Percentiles rank a stretch among this genome's conserved stretches.
Evolutionary conservation across 2,888 invertebrate species (phyloP).

Genomic region (Papilio protenor): DNA sequence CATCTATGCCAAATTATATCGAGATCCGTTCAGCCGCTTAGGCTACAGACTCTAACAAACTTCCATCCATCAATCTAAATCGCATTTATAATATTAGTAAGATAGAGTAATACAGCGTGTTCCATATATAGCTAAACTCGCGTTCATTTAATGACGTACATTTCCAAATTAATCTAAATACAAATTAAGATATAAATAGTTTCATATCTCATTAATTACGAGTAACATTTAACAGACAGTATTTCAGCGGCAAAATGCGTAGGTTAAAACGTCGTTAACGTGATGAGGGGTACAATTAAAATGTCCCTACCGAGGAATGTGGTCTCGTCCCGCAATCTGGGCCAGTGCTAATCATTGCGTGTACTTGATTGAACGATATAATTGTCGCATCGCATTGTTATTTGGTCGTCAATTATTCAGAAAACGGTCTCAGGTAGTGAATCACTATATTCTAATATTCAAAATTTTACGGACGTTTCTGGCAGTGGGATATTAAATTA

Average conservation of each 20-base stretch:
- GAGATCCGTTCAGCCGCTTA: too few species aligned
- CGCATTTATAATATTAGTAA: too few species aligned
- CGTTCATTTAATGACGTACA: neutral
- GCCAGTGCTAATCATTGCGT: slow-evolving; percentile 53
- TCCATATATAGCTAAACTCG: neutral
- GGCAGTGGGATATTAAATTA: too few species aligned
- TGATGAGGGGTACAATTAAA: slow-evolving; percentile 50
- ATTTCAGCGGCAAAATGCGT: slow-evolving; percentile 2
- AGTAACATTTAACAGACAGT: neutral
- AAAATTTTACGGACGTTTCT: neutral
- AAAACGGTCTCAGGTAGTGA: neutral
- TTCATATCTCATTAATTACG: neutral
- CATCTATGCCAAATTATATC: too few species aligned
- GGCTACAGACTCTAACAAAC: too few species aligned
- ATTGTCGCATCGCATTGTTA: neutral
- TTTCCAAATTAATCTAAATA: neutral
- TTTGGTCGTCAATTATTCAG: neutral
- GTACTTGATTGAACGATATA: slow-evolving; percentile 47
- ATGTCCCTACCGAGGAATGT: slow-evolving; percentile 47
- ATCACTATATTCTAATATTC: neutral
- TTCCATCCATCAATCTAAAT: too few species aligned
- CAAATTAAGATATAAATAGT: neutral
- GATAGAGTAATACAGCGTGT: too few species aligned
- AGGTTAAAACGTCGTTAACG: slow-evolving; percentile 41
- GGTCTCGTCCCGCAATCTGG: slow-evolving; percentile 55